Evolutionary conservation across 1,140 invertebrate genomes (phyloP).

Genomic region (Carposina sasakii): DNA sequence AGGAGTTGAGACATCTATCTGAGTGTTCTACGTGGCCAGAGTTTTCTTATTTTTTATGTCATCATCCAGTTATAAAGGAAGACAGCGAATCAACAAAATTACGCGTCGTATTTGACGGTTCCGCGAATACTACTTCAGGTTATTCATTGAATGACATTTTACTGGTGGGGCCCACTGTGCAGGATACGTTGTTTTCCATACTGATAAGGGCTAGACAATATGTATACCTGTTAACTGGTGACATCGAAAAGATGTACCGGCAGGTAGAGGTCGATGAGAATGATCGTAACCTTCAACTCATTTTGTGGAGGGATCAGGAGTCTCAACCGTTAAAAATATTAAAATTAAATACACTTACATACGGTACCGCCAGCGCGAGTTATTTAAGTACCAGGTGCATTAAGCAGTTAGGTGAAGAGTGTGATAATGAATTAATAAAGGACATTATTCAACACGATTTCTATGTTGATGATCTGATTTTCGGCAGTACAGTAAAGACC

Average conservation of each 20-base stretch:
- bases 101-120: slow-evolving; percentile 26
- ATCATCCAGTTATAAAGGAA: not conserved
- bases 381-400: slow-evolving; percentile 30
- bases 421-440: slow-evolving; percentile 21
- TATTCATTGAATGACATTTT: slow-evolving; percentile 25
- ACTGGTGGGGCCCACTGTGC: slow-evolving; percentile 17
- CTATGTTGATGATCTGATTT: slow-evolving; percentile 58
- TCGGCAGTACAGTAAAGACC: slow-evolving; percentile 23
- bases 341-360: slow-evolving; percentile 15
- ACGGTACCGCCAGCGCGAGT: slow-evolving; percentile 21
- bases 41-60: slow-evolving; percentile 17
- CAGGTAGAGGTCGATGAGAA: not conserved
- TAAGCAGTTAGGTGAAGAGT: slow-evolving; percentile 3
- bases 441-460: slow-evolving; percentile 37
- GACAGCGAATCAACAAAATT: slow-evolving; percentile 13
- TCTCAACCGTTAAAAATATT: slow-evolving; percentile 15
- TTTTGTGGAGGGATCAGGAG: slow-evolving; percentile 29
- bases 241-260: slow-evolving; percentile 30
- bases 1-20: not conserved
- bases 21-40: slow-evolving; percentile 5
- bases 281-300: slow-evolving; percentile 28
- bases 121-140: slow-evolving; percentile 18
- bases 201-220: slow-evolving; percentile 37
- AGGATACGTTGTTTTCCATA: slow-evolving; percentile 33
- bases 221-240: slow-evolving; percentile 31